Evolutionary conservation across 2,888 invertebrate genomes (phyloP), one percentile per base, ranked within the genome.

Genomic region (Zygothrica quintamaculata): DNA sequence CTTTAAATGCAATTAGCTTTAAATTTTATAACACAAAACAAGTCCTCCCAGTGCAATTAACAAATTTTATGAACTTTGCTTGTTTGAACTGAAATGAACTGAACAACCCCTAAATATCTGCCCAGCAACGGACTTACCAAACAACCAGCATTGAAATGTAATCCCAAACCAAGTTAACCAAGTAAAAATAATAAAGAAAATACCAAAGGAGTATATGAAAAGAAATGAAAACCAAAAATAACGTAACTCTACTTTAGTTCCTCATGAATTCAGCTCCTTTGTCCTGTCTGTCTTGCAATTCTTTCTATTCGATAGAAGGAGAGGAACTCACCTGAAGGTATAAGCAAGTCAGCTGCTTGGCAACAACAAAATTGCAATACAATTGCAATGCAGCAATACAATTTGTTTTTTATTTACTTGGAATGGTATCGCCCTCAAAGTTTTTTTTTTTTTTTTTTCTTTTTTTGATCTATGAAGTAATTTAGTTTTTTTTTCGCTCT

Each of bases 71-170:
- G n/a, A n/a, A n/a, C n/a, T n/a, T n/a, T n/a, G n/a, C n/a, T n/a
- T n/a, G n/a, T n/a, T n/a, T n/a, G n/a, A n/a, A n/a, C n/a, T n/a
- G n/a, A n/a, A n/a, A n/a, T n/a, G n/a, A n/a, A 39, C 15, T 34
- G 7, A 69, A 33, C 77, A 66, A 73, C 65, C 64, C 79, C 31
- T 42, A 58, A 39, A 57, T 48, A 36, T n/a, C 43, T 40, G 51
- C 52, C 29, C 29, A 15, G 51, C 58, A 61, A 71, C 71, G 57
- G 44, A 55, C 34, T 13, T 40, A 31, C 11, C 56, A 52, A 70
- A 67, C 52, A 42, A 57, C 39, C 64, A 47, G 29, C 60, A 72
- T 75, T 75, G 43, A 75, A 81, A 69, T 75, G 69, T 58, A 61
- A 62, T 44, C 48, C 29, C 51, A 60, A 64, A 61, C 39, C 44